phyloP scores from a whole-genome alignment of 2,113 vertebrate genomes.

The Centropus bengalensis region DNA sequence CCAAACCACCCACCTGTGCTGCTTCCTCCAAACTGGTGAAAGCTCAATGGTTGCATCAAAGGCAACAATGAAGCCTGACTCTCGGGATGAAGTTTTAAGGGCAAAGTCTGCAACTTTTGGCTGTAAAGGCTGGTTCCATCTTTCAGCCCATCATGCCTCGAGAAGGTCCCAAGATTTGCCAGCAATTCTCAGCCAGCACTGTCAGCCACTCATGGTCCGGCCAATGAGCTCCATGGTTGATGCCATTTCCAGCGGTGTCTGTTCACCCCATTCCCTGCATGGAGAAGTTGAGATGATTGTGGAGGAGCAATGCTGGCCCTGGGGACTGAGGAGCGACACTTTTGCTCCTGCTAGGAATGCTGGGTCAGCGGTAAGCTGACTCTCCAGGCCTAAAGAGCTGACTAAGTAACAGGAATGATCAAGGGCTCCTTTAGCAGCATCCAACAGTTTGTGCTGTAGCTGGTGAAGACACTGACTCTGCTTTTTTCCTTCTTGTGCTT shows the following conservation, averaged over 20 bases:
- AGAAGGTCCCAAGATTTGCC: neutral
- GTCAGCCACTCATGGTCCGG: fast-evolving
- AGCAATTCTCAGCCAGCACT: neutral
- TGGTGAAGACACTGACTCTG: conserved; percentile 7
- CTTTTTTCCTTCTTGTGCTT: conserved; percentile 43
- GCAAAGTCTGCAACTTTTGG: neutral
- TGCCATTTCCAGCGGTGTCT: fast-evolving
- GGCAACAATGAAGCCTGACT: neutral
- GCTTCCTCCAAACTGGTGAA: neutral
- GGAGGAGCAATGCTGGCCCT: neutral
- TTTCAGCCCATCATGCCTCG: neutral
- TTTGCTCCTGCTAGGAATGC: neutral
- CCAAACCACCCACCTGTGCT: neutral
- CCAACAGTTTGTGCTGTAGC: neutral
- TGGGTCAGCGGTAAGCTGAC: neutral
- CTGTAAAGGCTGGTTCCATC: neutral
- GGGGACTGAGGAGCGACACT: neutral
- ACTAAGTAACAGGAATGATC: conserved; percentile 42
- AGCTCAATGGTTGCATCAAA: fast-evolving
- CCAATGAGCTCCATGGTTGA: fast-evolving
- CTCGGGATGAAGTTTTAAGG: neutral
- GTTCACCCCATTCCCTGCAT: fast-evolving
- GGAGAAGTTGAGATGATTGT: neutral
- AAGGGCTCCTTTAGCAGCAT: conserved; percentile 1
- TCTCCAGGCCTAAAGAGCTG: neutral